phyloP scores from a whole-genome alignment of 2,888 invertebrate genomes.

The Netelia inedita region DNA sequence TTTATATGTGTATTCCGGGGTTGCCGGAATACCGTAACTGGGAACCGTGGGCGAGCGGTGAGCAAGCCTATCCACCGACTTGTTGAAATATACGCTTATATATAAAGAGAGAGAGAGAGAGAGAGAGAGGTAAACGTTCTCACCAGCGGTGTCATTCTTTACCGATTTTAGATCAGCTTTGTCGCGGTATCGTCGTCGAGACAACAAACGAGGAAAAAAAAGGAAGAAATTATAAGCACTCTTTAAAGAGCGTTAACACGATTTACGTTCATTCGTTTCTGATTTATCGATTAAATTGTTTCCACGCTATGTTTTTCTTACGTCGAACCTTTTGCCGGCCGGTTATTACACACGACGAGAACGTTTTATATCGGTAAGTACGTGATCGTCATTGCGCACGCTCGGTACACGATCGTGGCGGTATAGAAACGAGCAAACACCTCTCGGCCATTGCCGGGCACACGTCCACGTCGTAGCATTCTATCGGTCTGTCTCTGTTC shows the following conservation, averaged over 20 bases:
- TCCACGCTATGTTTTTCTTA: constrained; percentile 19
- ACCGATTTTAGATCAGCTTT: not conserved
- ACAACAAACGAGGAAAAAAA: constrained; percentile 4
- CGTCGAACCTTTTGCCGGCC: constrained; percentile 10
- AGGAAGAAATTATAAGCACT: not conserved
- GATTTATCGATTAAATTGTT: constrained; percentile 63
- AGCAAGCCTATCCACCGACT: constrained; percentile 39
- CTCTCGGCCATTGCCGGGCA: constrained; percentile 63
- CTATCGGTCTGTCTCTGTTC: constrained; percentile 59
- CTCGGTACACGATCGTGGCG: constrained; percentile 9
- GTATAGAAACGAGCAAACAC: constrained; percentile 58
- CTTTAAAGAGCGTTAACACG: constrained; percentile 50
- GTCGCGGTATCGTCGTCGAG: not conserved
- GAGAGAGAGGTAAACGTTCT: not conserved
- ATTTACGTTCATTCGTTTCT: constrained; percentile 43
- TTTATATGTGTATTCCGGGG: constrained; percentile 17
- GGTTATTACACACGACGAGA: constrained; percentile 35
- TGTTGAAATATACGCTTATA: constrained; percentile 16
- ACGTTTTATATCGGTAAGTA: constrained; percentile 42
- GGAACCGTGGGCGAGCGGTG: constrained; percentile 55
- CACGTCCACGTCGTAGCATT: constrained; percentile 7
- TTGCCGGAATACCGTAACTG: constrained; percentile 39
- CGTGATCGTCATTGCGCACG: constrained; percentile 56
- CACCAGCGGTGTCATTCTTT: constrained; percentile 5
- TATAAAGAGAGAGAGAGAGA: not conserved